A percentile compares a stretch with the other conserved stretches of the same genome.
These are phyloP conservation scores for Pseudochirops corinnae DNA, from an alignment of 2,797 vertebrate species.

Conservation along the genomic window DNA sequence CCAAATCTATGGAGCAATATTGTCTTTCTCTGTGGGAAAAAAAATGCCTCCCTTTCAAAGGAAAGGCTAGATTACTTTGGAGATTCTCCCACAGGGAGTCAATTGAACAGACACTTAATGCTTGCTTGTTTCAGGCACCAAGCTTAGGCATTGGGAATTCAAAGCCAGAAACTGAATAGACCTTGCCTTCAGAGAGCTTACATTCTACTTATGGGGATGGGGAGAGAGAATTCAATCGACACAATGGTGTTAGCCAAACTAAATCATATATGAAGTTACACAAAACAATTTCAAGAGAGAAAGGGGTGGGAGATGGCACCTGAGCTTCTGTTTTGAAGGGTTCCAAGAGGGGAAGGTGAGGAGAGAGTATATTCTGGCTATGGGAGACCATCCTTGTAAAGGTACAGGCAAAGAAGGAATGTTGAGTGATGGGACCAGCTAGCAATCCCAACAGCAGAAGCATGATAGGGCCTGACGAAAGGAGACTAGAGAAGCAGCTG, in stretches of 20 bases:
- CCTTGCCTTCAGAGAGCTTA: not conserved
- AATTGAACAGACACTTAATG: not conserved
- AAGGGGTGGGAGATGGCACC: not conserved
- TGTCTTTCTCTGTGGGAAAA: not conserved
- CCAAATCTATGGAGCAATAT: fast-evolving
- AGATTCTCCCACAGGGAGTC: not conserved
- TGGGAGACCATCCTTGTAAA: not conserved
- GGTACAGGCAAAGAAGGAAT: not conserved
- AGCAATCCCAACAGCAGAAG: not conserved
- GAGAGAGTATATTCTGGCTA: too few relatives aligned
- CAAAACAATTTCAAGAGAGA: not conserved
- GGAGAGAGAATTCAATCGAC: not conserved
- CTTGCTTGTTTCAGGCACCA: not conserved
- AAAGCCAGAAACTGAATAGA: not conserved
- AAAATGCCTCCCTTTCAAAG: fast-evolving
- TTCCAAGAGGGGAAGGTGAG: too few relatives aligned
- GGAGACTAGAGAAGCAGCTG: not conserved
- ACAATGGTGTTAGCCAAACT: not conserved
- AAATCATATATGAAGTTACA: not conserved
- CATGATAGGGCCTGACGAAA: not conserved
- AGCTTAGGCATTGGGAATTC: not conserved
- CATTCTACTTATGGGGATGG: not conserved
- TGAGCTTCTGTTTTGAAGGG: not conserved
- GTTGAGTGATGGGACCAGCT: not conserved
- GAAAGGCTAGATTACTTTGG: fast-evolving